Base-by-base conservation (phyloP, 1,140 invertebrate species). In the Octopus sinensis region DNA sequence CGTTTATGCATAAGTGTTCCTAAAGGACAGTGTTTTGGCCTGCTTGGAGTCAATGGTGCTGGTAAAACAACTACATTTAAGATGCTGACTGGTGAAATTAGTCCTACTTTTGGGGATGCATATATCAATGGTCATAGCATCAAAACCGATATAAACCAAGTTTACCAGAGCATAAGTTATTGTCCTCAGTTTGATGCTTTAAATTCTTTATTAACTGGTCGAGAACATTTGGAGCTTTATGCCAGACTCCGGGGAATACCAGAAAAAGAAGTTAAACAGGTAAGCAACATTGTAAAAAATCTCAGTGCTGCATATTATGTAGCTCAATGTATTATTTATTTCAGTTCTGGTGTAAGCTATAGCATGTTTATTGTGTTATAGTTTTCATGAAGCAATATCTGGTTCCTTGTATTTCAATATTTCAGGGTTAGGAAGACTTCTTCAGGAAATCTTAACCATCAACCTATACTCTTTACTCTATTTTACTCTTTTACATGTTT, bases 41-140 rank as follows among this genome's bases (percentile, higher is more conserved):
- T 96, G 23, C 87, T 96, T 4, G 95, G 96, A 52, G 92, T 95
- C 0, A 95, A 95, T 87, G 96, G 96, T 0, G 96, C 96, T 6
- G 96, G 96, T 5, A 98, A 98, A 91, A 96, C 96, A 6, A 95
- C 95, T 12, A 96, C 95, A 6, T 97, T 97, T 85, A 94, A 94
- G 86, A 93, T 93, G 92, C 85, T 94, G 81, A 97, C 96, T 2
- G 96, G 96, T 17, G 89, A 90, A 80, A 84, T 93, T 73, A 84
- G 89, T 56, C 90, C 94, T 10, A 93, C 94, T 13, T 89, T 88
- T 53, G 95, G 95, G n/a, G 90, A 92, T 86, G 93, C 93, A 79
- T 90, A 88, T 82, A 85, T 92, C 78, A 78, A 86, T 88, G 71
- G 90, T 9, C 89, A 30, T 84, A 90, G 88, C 78, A 86, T 90